Conservation (phyloP, 2,888 invertebrate species). For the Amblyteles armatorius region DNA sequence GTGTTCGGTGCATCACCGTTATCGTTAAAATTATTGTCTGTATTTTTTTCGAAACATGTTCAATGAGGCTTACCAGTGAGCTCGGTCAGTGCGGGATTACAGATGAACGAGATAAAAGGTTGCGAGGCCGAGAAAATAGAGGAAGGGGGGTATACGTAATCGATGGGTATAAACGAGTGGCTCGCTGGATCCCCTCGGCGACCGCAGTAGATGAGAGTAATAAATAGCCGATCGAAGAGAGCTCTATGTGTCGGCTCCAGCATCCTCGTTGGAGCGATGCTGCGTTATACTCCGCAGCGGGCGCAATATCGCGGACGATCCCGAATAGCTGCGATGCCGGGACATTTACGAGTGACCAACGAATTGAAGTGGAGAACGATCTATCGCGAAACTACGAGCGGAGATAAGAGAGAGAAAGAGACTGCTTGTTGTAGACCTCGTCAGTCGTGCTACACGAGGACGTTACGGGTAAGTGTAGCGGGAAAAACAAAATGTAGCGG, state of each 20-base stretch:
- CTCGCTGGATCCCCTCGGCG: slow-evolving; percentile 17
- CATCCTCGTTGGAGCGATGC: neutral
- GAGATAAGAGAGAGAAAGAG: slow-evolving; percentile 51
- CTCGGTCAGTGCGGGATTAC: slow-evolving; percentile 51
- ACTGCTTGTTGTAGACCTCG: slow-evolving; percentile 7
- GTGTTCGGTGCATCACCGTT: neutral
- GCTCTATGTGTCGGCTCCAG: slow-evolving; percentile 32
- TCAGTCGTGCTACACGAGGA: slow-evolving; percentile 21
- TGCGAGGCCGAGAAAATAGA: slow-evolving; percentile 25
- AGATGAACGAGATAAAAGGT: slow-evolving; percentile 60
- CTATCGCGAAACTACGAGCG: slow-evolving; percentile 42
- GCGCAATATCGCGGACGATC: slow-evolving; percentile 32
- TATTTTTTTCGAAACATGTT: neutral
- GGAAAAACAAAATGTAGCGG: slow-evolving; percentile 13
- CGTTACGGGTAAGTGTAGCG: neutral
- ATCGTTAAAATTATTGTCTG: neutral
- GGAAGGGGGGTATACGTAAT: slow-evolving; percentile 56
- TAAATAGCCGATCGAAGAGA: slow-evolving; percentile 48
- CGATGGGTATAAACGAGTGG: slow-evolving; percentile 51
- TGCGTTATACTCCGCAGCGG: neutral
- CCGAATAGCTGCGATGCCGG: slow-evolving; percentile 44
- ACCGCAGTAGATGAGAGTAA: slow-evolving; percentile 49
- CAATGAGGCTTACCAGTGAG: slow-evolving; percentile 24
- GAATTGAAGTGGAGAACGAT: slow-evolving; percentile 30
- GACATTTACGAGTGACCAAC: slow-evolving; percentile 60